These are phyloP conservation scores for Forbesichthys papilliferus DNA, from an alignment of 2,113 vertebrate species.

Conservation along the genomic window DNA sequence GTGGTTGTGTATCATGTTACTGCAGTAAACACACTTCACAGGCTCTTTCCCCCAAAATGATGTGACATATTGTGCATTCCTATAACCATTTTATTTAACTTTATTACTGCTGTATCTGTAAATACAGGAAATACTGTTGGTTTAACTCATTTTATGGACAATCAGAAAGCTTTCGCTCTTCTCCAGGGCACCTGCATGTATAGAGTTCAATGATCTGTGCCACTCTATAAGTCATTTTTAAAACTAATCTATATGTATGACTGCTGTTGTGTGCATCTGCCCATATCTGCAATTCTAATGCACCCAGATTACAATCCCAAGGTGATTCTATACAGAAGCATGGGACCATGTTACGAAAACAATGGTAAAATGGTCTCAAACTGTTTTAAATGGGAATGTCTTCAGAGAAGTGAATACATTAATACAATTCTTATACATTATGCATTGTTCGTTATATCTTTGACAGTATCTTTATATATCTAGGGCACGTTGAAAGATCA, in stretches of 20 bases:
- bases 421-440: conserved; percentile 6
- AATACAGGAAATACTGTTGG: conserved; percentile 4
- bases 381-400: conserved; percentile 5
- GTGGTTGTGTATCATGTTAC: neutral
- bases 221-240: conserved; percentile 41
- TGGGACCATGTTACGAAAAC: conserved; percentile 6
- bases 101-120: conserved; percentile 6
- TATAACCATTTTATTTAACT: no score
- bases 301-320: conserved; percentile 55
- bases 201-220: conserved; percentile 49
- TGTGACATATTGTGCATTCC: neutral
- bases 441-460: neutral
- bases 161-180: conserved; percentile 27
- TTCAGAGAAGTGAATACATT: conserved; percentile 18
- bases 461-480: neutral
- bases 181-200: conserved; percentile 54
- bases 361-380: neutral
- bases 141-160: conserved; percentile 11
- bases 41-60: neutral
- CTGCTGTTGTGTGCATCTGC: conserved; percentile 46
- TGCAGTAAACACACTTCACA: neutral
- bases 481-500: neutral
- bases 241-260: conserved; percentile 73
- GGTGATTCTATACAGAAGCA: conserved; percentile 27
- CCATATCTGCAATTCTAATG: conserved; percentile 70